Base-by-base conservation (phyloP, 64 coral and sea anemone genomes). In the Montipora efflorescens region DNA sequence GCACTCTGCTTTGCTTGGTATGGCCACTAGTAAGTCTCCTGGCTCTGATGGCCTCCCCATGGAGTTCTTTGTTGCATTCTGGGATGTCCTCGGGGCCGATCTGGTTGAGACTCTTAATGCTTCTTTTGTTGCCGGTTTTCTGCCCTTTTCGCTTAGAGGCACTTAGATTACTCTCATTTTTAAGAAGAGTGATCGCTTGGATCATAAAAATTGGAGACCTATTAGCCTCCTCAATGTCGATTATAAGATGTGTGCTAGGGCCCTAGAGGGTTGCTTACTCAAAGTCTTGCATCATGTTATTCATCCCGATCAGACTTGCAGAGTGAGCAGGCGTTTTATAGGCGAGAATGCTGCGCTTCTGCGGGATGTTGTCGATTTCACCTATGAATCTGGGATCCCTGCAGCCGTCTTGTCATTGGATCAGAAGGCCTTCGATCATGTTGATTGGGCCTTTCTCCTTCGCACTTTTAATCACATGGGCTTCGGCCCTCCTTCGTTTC, bases 361-460 rank as follows among this genome's bases (percentile, higher is more conserved):
- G 0, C 44, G 76, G 0, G 93, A 95, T 52, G 57, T 80, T n/a
- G 59, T 84, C 5, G 2, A 19, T 7, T 91, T 90, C 47, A 47
- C 81, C 28, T 11, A 15, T 7, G 15, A 51, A 9, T 57, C 59
- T 3, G 47, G 62, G 13, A n/a, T n/a, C 57, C 77, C 74, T 74
- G 28, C 57, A 0, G 91, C 91, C 0, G 1, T 66, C 0, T 21
- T 94, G 0, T 82, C 87, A 1, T 25, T 95, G 14, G 93, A 90
- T 19, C 88, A 94, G n/a, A 93, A 93, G 22, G 92, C 92, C 18
- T 93, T 93, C 19, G 75, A 84, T 62, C 46, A 70, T 0, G 93
- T 91, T 4, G 88, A 90, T 9, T 90, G 88, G 52, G 52, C 52
- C 52, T 55, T 55, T 55, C 52, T 55, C 52, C 52, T 55, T 4